A percentile compares a stretch with the other conserved stretches of the same genome.
These are phyloP conservation scores for Maccullochella peelii DNA, from an alignment of 2,113 vertebrate species.

Conservation along the genomic window DNA sequence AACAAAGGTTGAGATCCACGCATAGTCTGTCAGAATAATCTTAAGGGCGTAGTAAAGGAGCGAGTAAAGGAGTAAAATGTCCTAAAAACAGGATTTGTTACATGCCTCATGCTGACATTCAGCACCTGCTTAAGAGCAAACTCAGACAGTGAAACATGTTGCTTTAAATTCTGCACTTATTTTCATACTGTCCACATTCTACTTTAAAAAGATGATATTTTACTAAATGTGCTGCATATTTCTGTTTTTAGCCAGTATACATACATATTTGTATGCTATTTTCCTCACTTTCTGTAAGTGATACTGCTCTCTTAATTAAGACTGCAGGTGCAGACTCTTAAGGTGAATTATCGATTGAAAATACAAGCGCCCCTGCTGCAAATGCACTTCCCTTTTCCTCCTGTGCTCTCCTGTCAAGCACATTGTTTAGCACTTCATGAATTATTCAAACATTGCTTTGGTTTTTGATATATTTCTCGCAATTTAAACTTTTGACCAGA, in stretches of 20 bases:
- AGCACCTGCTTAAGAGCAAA: slow-evolving; percentile 12
- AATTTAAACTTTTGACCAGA: slow-evolving; percentile 57
- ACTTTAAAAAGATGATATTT: slow-evolving; percentile 2
- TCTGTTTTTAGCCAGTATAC: background rate
- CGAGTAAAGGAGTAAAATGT: background rate
- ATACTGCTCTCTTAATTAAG: slow-evolving; percentile 62
- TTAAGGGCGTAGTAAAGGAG: background rate
- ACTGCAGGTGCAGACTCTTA: slow-evolving; percentile 41
- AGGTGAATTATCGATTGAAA: slow-evolving; percentile 70
- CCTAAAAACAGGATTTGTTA: slow-evolving; percentile 31
- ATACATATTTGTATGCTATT: slow-evolving; percentile 13
- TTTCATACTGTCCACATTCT: slow-evolving; percentile 15
- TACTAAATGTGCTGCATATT: slow-evolving; percentile 7
- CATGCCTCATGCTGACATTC: slow-evolving; percentile 8
- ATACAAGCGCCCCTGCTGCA: slow-evolving; percentile 47
- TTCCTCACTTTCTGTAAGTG: slow-evolving; percentile 2
- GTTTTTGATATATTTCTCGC: slow-evolving; percentile 57
- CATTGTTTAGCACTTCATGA: slow-evolving; percentile 67
- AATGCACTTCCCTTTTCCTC: slow-evolving; percentile 42
- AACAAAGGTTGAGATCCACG: slow-evolving; percentile 46
- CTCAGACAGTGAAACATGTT: slow-evolving; percentile 13
- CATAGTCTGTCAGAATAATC: slow-evolving; percentile 35
- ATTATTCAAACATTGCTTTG: slow-evolving; percentile 74
- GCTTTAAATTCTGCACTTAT: slow-evolving; percentile 4
- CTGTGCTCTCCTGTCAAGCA: slow-evolving; percentile 40